Conservation (phyloP, 2,113 vertebrate genomes). For the Gasterosteus aculeatus region DNA sequence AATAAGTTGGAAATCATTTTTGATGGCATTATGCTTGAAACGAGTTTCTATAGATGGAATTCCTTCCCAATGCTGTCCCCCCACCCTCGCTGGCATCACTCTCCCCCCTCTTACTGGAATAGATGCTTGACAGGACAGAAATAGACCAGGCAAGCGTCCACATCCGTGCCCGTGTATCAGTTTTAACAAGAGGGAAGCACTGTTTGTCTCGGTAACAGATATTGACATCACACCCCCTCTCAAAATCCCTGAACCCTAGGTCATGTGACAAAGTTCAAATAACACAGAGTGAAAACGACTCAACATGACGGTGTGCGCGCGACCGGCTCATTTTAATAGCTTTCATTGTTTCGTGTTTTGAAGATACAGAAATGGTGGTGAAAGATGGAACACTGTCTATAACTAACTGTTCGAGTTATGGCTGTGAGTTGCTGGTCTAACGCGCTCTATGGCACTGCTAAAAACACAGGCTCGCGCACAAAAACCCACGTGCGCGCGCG, state of each 20-base stretch:
- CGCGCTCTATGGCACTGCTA: background rate
- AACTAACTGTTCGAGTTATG: background rate
- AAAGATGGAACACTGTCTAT: background rate
- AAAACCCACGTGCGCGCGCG: background rate
- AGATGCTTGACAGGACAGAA: conserved; percentile 64
- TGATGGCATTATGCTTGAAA: background rate
- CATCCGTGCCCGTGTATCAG: background rate
- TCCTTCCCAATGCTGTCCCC: background rate
- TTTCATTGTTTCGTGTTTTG: background rate
- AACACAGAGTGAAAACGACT: background rate
- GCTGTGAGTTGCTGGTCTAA: background rate
- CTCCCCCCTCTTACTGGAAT: conserved; percentile 68
- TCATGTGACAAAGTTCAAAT: conserved; percentile 7
- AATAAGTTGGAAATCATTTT: background rate
- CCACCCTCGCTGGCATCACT: background rate
- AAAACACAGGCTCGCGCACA: background rate
- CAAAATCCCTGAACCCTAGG: conserved; percentile 11
- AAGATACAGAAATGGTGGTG: background rate
- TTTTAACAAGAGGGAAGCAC: background rate
- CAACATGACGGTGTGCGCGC: background rate
- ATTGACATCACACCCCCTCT: background rate
- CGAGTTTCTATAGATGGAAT: background rate
- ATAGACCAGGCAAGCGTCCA: conserved; percentile 64
- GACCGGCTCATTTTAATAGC: background rate
- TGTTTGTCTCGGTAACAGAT: background rate